Evolutionary conservation across 2,113 vertebrate genomes (phyloP).

Genomic region (Chauna torquata): DNA sequence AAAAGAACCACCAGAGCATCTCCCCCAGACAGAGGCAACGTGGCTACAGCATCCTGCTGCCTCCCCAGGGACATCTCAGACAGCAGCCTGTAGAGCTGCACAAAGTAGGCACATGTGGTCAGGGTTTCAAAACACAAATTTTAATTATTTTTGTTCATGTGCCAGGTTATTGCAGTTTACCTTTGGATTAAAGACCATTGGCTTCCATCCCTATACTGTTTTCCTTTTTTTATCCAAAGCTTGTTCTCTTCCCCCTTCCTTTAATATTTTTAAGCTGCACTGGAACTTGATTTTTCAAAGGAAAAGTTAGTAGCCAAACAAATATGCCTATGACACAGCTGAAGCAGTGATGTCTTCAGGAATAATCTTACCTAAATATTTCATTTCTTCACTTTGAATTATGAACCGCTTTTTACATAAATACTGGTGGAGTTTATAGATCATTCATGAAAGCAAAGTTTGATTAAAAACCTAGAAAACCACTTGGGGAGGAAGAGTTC

Average conservation of each 20-base stretch:
- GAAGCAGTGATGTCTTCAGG: conserved; percentile 12
- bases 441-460: conserved; percentile 15
- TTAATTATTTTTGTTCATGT: not conserved
- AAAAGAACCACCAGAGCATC: not conserved
- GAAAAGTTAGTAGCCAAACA: not conserved
- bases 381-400: conserved; percentile 50
- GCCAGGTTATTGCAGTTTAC: not conserved
- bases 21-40: not conserved
- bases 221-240: not conserved
- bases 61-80: accelerated
- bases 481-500: not conserved
- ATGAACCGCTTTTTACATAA: conserved; percentile 46
- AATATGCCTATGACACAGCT: not conserved
- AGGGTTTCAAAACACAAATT: not conserved
- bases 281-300: not conserved
- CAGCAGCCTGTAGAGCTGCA: not conserved
- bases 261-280: not conserved
- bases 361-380: conserved; percentile 55
- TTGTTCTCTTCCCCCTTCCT: not conserved
- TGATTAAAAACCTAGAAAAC: conserved; percentile 3
- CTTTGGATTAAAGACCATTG: not conserved
- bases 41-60: not conserved
- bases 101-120: not conserved
- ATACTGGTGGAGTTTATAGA: conserved; percentile 26
- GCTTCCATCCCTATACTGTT: not conserved